Base-by-base conservation (phyloP, 2,113 vertebrate species). In the Laterallus jamaicensis region DNA sequence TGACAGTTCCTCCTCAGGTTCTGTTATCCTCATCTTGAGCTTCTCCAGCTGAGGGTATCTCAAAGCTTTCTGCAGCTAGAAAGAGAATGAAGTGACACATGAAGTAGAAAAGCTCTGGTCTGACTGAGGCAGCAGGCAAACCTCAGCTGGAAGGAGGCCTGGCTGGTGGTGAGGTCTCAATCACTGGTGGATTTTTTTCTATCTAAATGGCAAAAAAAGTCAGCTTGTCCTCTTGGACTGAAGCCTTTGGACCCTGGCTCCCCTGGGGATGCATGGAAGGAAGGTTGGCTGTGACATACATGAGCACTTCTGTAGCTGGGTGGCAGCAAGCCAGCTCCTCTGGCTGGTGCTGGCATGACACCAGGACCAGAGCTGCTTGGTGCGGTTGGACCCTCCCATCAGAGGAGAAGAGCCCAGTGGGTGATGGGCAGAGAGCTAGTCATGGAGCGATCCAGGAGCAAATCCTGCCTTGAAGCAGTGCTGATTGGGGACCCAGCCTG, bases 321-420 rank as follows among this genome's bases (percentile, higher is more conserved):
- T 63, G 79, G 49, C 62, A 79, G 58, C 24, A 26, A 71, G 20
- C 13, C 35, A 56, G 20, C 29, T 73, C 62, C 47, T 81, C 42
- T 68, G 40, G 47, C 20, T 12, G 67, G 44, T 76, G 59, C 59
- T 83, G 81, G 54, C 32, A 12, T 7, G n/a, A 54, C 66, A 50
- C 9, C 7, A 3, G 25, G 39, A 25, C 14, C 52, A 19, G 78
- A 42, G 21, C 35, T 44, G 1, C 0, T 0, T 20, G 68, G 22
- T 58, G 32, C 40, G 21, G 11, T 47, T 68, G 59, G 49, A 26
- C 58, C 21, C 39, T 86, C 47, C 40, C 18, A n/a, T 40, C 47
- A 40, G 50, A 79, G 37, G 35, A 78, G 70, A 31, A 59, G 44
- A 32, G 18, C n/a, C 15, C 2, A 0, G 19, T 31, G 88, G 29